Percentiles rank a stretch among this genome's conserved stretches.
phyloP scores from a whole-genome alignment of 1,140 invertebrate genomes.

The Trachymyrmex septentrionalis region DNA sequence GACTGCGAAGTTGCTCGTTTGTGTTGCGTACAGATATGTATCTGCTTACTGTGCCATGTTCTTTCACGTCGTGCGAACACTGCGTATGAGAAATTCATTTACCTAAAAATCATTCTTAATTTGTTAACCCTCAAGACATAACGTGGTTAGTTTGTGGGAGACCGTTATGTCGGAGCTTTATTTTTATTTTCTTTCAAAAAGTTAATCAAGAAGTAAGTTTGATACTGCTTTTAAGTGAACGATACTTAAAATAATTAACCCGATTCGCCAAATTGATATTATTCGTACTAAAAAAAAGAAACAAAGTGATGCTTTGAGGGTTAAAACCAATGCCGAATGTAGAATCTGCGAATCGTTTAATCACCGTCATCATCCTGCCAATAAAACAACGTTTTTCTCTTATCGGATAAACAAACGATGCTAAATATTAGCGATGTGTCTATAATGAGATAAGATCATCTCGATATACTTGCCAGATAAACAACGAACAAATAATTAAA shows the following conservation, averaged over 20 bases:
- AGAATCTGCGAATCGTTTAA: background rate
- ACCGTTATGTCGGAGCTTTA: background rate
- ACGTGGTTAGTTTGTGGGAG: background rate
- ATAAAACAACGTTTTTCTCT: slow-evolving; percentile 12
- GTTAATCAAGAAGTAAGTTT: slow-evolving; percentile 8
- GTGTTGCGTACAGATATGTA: slow-evolving; percentile 32
- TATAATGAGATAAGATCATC: background rate
- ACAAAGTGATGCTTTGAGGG: background rate
- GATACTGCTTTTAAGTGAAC: background rate
- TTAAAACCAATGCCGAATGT: slow-evolving; percentile 14
- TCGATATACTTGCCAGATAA: slow-evolving; percentile 30
- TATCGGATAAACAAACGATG: background rate
- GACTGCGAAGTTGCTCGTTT: slow-evolving; percentile 68
- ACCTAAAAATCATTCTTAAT: background rate
- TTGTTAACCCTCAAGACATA: slow-evolving; percentile 10
- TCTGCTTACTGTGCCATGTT: slow-evolving; percentile 43
- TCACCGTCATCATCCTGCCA: background rate
- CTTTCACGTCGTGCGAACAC: slow-evolving; percentile 13
- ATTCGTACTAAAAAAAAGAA: background rate
- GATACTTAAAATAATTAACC: background rate
- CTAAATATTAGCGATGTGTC: background rate
- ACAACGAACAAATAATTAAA: slow-evolving; percentile 3
- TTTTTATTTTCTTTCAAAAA: background rate
- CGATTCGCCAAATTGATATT: background rate
- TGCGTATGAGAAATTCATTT: slow-evolving; percentile 1